Conservation (phyloP, 1,140 invertebrate genomes). For the Metaphire vulgaris region DNA sequence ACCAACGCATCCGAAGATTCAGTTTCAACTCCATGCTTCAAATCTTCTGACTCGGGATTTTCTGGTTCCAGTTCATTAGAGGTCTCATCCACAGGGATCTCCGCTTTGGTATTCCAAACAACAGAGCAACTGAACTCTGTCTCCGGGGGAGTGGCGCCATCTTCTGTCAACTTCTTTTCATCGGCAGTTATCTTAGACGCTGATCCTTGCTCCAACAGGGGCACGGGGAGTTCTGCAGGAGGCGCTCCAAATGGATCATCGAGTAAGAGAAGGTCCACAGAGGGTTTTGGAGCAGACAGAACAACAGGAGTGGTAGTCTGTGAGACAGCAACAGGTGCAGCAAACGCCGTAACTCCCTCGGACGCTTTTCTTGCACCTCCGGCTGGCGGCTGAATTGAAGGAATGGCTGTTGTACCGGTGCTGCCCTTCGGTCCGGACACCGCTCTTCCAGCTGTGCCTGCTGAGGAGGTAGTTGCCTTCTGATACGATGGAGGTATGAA, state of each 20-base stretch:
- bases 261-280: background rate
- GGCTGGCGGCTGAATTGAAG: background rate
- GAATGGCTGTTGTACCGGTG: background rate
- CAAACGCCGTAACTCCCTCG: background rate
- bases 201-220: background rate
- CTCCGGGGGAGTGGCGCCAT: background rate
- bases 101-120: background rate
- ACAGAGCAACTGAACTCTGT: background rate
- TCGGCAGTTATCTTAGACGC: background rate
- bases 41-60: background rate
- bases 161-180: background rate
- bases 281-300: background rate
- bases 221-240: background rate
- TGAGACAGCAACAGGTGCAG: background rate
- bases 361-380: background rate
- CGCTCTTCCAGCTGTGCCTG: background rate
- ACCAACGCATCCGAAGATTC: background rate
- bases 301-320: background rate
- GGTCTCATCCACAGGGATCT: background rate
- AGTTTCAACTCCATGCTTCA: background rate
- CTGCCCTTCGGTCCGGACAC: no score
- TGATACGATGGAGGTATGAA: slow-evolving; percentile 82
- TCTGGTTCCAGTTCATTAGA: background rate
- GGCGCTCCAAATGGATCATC: background rate
- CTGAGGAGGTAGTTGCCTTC: slow-evolving; percentile 29